A percentile compares a stretch with the other conserved stretches of the same genome.
These are phyloP conservation scores for Sebastes vulpes DNA, from an alignment of 2,797 vertebrate genomes.

Conservation along the genomic window DNA sequence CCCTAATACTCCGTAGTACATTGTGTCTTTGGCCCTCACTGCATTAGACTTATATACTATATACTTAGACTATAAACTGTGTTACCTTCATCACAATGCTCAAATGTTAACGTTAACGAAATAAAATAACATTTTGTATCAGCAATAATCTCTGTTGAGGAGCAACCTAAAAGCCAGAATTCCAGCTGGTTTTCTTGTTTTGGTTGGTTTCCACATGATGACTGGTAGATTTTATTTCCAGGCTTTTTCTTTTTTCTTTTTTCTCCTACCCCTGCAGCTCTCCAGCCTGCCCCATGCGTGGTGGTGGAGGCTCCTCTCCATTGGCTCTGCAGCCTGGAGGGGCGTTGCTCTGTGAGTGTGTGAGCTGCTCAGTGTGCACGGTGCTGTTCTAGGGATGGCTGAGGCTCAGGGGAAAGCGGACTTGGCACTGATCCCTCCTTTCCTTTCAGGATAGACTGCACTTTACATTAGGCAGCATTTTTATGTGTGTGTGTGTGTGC, in stretches of 20 bases:
- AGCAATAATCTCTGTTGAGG: neutral
- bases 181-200: neutral
- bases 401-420: slow-evolving; percentile 82
- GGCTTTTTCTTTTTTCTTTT: neutral
- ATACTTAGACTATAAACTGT: too few species aligned
- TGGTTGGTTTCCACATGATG: neutral
- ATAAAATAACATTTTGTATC: neutral
- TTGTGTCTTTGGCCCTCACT: too few species aligned
- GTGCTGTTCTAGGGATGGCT: slow-evolving; percentile 83
- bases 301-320: slow-evolving; percentile 64
- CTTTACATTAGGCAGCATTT: slow-evolving; percentile 68
- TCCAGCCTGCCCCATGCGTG: slow-evolving; percentile 49
- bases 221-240: neutral
- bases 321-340: slow-evolving; percentile 76
- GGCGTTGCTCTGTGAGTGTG: slow-evolving; percentile 69
- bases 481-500: neutral
- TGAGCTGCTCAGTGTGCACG: slow-evolving; percentile 72
- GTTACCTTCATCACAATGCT: too few species aligned
- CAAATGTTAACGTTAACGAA: neutral
- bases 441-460: slow-evolving; percentile 72
- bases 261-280: slow-evolving; percentile 6
- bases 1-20: too few species aligned
- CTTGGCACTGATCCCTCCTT: slow-evolving; percentile 84
- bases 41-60: too few species aligned
- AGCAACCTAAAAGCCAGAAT: neutral